These are phyloP conservation scores for Apotomis betuletana DNA, from an alignment of 2,888 invertebrate species.

Conservation along the genomic window DNA sequence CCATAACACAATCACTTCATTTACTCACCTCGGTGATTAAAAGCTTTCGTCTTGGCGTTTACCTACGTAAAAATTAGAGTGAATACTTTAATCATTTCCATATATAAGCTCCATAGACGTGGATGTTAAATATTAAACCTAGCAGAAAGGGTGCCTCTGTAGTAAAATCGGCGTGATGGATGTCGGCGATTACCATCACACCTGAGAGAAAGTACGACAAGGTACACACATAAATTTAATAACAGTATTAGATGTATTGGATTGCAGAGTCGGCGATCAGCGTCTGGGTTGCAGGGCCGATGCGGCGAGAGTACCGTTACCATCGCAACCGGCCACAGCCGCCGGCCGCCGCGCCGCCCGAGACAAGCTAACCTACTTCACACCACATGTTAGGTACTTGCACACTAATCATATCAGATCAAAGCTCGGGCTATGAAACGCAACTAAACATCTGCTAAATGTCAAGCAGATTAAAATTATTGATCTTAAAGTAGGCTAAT, in stretches of 20 bases:
- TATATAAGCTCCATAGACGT: constrained; percentile 35
- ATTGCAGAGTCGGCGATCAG: constrained; percentile 65
- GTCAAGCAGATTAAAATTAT: constrained; percentile 41
- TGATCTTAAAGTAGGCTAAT: constrained; percentile 44
- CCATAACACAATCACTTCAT: constrained; percentile 8
- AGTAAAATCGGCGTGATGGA: constrained; percentile 66
- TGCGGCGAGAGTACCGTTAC: constrained; percentile 69
- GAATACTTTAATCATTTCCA: constrained; percentile 19
- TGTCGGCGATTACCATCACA: constrained; percentile 69
- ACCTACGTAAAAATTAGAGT: constrained; percentile 13
- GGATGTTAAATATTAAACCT: constrained; percentile 61
- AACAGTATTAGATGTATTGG: constrained; percentile 80
- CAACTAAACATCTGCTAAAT: constrained; percentile 27
- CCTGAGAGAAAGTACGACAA: constrained; percentile 73
- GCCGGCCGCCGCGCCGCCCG: constrained; percentile 45
- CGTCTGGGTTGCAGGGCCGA: constrained; percentile 58
- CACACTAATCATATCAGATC: constrained; percentile 62
- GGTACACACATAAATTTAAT: constrained; percentile 76
- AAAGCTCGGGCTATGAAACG: constrained; percentile 23
- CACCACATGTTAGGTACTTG: constrained; percentile 63
- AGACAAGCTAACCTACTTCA: constrained; percentile 69
- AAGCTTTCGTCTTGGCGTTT: constrained; percentile 12
- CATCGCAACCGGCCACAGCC: constrained; percentile 50
- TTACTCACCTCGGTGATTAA: constrained; percentile 10
- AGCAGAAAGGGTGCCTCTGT: constrained; percentile 64